A percentile compares a stretch with the other conserved stretches of the same genome.
phyloP scores from a whole-genome alignment of 2,113 vertebrate species.

The Raja brachyura region DNA sequence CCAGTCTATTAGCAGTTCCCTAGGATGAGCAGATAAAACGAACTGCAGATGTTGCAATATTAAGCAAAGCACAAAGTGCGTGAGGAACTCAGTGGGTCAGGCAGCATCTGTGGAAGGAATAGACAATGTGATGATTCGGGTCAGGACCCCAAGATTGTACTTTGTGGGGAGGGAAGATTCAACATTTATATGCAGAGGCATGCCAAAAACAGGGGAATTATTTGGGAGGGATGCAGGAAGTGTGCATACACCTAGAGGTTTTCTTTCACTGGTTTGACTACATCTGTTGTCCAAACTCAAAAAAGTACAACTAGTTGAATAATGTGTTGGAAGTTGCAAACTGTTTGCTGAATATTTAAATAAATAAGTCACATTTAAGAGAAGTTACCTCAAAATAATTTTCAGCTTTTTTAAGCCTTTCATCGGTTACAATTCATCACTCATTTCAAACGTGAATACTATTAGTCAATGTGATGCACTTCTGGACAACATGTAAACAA shows the following conservation, averaged over 20 bases:
- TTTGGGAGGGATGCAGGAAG: not conserved
- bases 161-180: too few relatives aligned
- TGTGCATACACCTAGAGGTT: not conserved
- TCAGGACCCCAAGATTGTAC: too few relatives aligned
- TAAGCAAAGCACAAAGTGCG: too few relatives aligned
- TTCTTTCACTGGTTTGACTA: not conserved
- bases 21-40: not conserved
- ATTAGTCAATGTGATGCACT: not conserved
- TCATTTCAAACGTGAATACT: not conserved
- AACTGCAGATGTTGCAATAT: too few relatives aligned
- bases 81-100: too few relatives aligned
- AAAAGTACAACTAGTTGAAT: not conserved
- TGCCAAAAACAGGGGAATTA: too few relatives aligned
- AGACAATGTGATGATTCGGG: too few relatives aligned
- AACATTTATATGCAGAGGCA: too few relatives aligned
- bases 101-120: too few relatives aligned
- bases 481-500: not conserved
- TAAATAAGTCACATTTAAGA: not conserved
- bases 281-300: not conserved
- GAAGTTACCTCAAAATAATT: not conserved
- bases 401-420: not conserved
- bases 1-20: not conserved
- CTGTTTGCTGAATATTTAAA: too few relatives aligned
- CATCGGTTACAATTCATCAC: not conserved
- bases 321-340: too few relatives aligned